A percentile compares a stretch with the other conserved stretches of the same genome.
These are phyloP conservation scores for Corvus moneduloides DNA, from an alignment of 2,113 vertebrate species.

Conservation along the genomic window DNA sequence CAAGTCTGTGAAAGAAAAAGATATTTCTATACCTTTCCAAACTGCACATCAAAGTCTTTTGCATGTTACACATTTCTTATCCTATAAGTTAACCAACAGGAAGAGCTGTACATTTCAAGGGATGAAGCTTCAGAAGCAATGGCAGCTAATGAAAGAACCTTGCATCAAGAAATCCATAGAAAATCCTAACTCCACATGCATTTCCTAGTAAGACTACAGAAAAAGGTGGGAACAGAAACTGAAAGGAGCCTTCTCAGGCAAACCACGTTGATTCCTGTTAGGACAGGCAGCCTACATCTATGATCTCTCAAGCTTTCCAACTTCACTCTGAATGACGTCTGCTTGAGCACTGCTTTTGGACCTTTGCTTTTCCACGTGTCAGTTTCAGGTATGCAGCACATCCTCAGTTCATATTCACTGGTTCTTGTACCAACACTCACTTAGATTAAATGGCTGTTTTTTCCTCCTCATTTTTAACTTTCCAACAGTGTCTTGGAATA, in stretches of 20 bases:
- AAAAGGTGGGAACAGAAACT: background rate
- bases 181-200: background rate
- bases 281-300: background rate
- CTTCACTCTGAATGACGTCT: background rate
- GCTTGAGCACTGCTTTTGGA: background rate
- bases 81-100: background rate
- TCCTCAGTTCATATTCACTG: background rate
- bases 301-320: background rate
- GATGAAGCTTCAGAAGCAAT: background rate
- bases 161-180: background rate
- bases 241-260: background rate
- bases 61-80: background rate
- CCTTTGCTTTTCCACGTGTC: background rate
- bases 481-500: background rate
- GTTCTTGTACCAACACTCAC: background rate
- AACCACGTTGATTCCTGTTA: background rate
- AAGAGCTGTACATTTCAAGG: background rate
- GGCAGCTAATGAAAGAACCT: background rate
- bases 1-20: background rate
- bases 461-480: background rate
- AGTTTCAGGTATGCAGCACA: accelerated
- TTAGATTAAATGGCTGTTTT: background rate
- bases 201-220: background rate
- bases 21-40: background rate
- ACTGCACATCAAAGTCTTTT: background rate